A percentile compares a stretch with the other conserved stretches of the same genome.
Conservation (phyloP, 2,797 vertebrate genomes). For the Pseudochirops corinnae region DNA sequence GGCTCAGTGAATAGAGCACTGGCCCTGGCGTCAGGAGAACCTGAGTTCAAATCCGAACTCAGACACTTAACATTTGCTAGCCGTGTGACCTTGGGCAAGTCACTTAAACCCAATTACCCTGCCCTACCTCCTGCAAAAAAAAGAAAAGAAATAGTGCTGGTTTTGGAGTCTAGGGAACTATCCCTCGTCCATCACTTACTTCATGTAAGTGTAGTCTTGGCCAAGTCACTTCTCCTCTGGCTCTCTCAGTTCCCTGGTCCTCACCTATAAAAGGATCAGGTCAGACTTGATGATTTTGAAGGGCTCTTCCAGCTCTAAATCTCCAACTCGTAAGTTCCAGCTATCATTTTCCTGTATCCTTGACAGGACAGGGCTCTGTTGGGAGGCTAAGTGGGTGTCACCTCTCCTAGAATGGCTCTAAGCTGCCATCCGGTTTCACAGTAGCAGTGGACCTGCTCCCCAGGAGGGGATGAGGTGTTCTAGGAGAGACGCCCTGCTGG, state of each 20-base stretch:
- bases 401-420: slow-evolving; percentile 38
- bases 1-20: no score
- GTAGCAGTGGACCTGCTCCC: slow-evolving; percentile 19
- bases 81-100: no score
- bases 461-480: slow-evolving; percentile 54
- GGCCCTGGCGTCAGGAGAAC: no score
- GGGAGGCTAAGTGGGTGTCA: slow-evolving; percentile 39
- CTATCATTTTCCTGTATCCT: slow-evolving; percentile 44
- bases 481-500: slow-evolving; percentile 23
- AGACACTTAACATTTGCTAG: no score
- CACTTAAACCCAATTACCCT: no score
- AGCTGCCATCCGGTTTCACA: slow-evolving; percentile 35
- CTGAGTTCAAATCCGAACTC: no score
- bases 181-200: background rate
- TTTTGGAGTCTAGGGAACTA: background rate
- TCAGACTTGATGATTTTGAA: background rate
- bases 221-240: background rate
- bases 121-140: no score
- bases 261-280: background rate
- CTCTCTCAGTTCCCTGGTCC: background rate
- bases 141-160: no score
- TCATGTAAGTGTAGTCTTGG: background rate
- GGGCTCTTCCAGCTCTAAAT: background rate
- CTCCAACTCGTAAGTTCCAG: slow-evolving; percentile 9
- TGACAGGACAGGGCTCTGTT: slow-evolving; percentile 41